Evolutionary conservation across 2,113 vertebrate species (phyloP), one percentile per base, ranked within the genome.

Genomic region (Erythrocercus mccallii): DNA sequence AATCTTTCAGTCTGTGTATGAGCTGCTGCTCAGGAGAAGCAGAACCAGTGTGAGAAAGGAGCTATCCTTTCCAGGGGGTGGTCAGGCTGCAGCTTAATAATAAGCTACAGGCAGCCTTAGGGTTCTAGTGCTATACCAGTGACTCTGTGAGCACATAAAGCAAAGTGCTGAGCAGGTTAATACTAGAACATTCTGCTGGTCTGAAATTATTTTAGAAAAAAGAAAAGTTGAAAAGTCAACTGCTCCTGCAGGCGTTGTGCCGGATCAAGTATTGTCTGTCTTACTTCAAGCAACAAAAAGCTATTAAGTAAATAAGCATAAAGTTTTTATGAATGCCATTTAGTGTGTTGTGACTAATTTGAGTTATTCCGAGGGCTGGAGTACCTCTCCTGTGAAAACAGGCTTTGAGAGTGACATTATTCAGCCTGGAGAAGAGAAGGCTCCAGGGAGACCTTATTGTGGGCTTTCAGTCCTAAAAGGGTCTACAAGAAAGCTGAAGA

Each of bases 31-130:
- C 30, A 80, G 80, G 60, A 66, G 28, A 37, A 74, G 35, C 8
- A 42, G 45, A 56, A 2, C 53, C 58, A 69, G 7, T 70, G 77
- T 86, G 74, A 69, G 73, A 70, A 74, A 50, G 20, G 69, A 80
- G 37, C 45, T 64, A 27, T 64, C 16, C 38, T 72, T 74, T 92
- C 66, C n/a, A 62, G 45, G 21, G 80, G 47, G 33, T 66, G 47
- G 54, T 83, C 38, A 90, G 60, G 30, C 78, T 84, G 23, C 56
- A 42, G 70, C 51, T 95, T 92, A 93, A 48, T 90, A 73, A 61
- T 80, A 77, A 95, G 50, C 68, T 82, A 85, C 86, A 90, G 58
- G 53, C 66, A 90, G 79, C 82, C 66, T 88, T 88, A 80, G 74
- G 79, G n/a, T 85, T 93, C 53, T 80, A n/a, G 40, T 73, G 48